phyloP scores from a whole-genome alignment of 2,113 vertebrate genomes.

The Ploceus nigricollis region DNA sequence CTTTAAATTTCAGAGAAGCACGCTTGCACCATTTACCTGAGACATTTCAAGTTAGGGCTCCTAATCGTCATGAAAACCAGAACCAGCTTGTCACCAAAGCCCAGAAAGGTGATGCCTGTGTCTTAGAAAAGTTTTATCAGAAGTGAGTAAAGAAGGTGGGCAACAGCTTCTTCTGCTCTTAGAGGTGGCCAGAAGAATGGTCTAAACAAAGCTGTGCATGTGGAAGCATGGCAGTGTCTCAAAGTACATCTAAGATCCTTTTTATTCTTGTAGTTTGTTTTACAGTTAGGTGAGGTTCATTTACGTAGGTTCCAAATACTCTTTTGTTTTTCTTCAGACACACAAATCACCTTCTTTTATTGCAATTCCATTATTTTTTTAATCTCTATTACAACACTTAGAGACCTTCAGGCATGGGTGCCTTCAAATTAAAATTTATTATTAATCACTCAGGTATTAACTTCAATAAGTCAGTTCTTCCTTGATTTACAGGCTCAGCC shows the following conservation, averaged over 20 bases:
- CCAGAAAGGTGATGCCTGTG: neutral
- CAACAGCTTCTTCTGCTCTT: neutral
- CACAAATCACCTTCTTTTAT: neutral
- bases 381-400: conserved; percentile 40
- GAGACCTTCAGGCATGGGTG: conserved; percentile 50
- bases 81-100: neutral
- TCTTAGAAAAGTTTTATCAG: neutral
- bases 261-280: neutral
- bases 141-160: neutral
- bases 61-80: neutral
- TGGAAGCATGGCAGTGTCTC: neutral
- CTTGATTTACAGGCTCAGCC: conserved; percentile 45
- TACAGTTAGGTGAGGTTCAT: conserved; percentile 10
- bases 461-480: conserved; percentile 50
- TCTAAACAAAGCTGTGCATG: neutral
- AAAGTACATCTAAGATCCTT: neutral
- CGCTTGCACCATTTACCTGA: neutral
- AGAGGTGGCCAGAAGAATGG: neutral
- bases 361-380: conserved; percentile 30
- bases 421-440: conserved; percentile 57
- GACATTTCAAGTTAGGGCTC: neutral
- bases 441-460: conserved; percentile 57
- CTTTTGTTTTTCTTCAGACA: conserved; percentile 27
- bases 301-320: neutral
- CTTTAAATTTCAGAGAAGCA: neutral